Evolutionary conservation across 2,113 vertebrate genomes (phyloP), one percentile per base, ranked within the genome.

Genomic region (Leucopsar rothschildi): DNA sequence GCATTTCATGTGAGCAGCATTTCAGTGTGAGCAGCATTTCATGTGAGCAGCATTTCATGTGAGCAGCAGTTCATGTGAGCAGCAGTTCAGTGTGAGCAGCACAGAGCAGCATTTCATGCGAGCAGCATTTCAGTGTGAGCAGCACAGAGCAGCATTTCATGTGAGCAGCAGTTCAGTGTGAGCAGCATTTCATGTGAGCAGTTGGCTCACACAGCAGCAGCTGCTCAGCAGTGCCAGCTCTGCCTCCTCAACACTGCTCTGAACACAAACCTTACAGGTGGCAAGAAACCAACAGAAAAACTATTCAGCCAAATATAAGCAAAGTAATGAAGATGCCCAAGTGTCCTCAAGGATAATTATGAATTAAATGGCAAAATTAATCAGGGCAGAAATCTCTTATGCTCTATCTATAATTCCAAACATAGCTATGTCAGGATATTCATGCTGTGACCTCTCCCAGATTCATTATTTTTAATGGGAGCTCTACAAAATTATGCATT

Each of bases 121-220:
- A 52, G 39, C 28, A 69, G 60, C 69, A 10, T 37, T 47, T n/a
- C 6, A 27, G n/a, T 1, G 56, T 0, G 57, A 95, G 84, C 81
- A 90, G 45, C 55, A 19, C 47, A 2, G 73, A 71, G 91, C 75
- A 94, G 89, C 95, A 92, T n/a, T 35, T 35, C 35, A 35, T 35
- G 35, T 35, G 35, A 35, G 35, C 35, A 35, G 35, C 35, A 35
- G 7, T 35, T 35, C 35, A 35, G 35, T 35, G 35, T 35, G 86
- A 52, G 39, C 28, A 69, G 60, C 69, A 10, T 37, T 47, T n/a
- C 6, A 27, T 1, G 56, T 0, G 57, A 95, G 84, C 81, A 90
- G 45, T 8, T 95, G 95, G 94, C 73, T 79, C 55, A 19, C 47
- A 2, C 77, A 71, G 91, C 75, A 94, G 89, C 95, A 92, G 89